Conservation (phyloP, 64 coral and sea anemone genomes). For the Hydrozoanthus tunicans region DNA sequence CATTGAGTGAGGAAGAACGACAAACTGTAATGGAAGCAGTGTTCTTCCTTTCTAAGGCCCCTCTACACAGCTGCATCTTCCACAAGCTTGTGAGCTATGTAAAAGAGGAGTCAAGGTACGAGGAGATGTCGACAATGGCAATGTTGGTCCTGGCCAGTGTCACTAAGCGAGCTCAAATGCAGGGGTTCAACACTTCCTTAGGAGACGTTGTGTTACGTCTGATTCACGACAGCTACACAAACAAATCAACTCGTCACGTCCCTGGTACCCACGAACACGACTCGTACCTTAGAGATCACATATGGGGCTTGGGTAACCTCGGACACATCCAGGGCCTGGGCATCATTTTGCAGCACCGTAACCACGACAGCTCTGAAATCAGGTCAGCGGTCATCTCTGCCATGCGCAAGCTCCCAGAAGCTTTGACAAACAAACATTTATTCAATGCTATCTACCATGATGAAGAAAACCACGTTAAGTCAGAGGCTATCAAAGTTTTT, state of each 20-base stretch:
- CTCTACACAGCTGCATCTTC: conserved; percentile 70
- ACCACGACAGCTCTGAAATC: conserved; percentile 94
- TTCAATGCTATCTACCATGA: conserved; percentile 65
- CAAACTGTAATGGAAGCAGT: conserved; percentile 75
- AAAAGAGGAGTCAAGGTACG: conserved; percentile 61
- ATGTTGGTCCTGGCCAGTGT: conserved; percentile 89
- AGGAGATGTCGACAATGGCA: conserved; percentile 61
- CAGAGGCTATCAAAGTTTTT: conserved; percentile 88
- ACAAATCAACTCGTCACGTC: conserved; percentile 68
- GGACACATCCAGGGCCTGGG: conserved; percentile 78
- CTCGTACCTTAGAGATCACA: conserved; percentile 75
- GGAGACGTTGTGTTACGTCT: conserved; percentile 67
- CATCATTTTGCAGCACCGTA: conserved; percentile 70
- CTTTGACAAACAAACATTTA: conserved; percentile 64
- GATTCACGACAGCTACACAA: conserved; percentile 80
- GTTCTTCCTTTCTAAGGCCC: conserved; percentile 78
- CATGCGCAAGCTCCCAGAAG: conserved; percentile 79
- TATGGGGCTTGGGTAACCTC: conserved; percentile 97
- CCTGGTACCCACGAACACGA: conserved; percentile 75
- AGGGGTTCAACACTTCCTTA: conserved; percentile 83
- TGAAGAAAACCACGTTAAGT: conserved; percentile 86
- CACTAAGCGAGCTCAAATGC: conserved; percentile 61
- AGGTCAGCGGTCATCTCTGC: conserved; percentile 80
- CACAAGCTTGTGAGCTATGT: conserved; percentile 65
- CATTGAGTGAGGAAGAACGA: conserved; percentile 71